Evolutionary conservation across 1,140 invertebrate species (phyloP), one percentile per base, ranked within the genome.

Genomic region (Drosophila ohnishii): DNA sequence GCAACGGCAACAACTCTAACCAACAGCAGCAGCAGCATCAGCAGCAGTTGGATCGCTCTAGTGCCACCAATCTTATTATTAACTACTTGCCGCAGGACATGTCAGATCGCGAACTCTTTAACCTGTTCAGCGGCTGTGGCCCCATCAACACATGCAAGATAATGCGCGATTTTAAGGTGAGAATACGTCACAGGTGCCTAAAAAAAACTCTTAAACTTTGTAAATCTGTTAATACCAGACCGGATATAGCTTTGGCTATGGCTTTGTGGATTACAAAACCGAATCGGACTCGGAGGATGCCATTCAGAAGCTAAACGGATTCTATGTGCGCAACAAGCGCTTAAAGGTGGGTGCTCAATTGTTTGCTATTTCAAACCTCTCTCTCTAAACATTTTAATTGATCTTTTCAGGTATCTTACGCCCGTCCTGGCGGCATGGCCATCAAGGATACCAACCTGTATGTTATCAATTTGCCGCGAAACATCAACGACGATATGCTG

Each of bases 371-470:
- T 56, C 9, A 42, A 25, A 6, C 2, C 1, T 16, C n/a, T 32
- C 3, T 11, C 10, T 39, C 3, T 30, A n/a, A 7, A 28, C 9
- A 32, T 8, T 32, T 32, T 8, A 9, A 7, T 9, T 9, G 9
- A 8, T 32, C 0, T 5, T 28, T 28, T 1, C 5, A 28, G 25
- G 25, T 98, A 6, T 98, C 97, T 6, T 98, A 96, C 92, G 97
- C 97, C 22, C 93, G 97, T 67, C 97, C 97, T 1, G 96, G 96
- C 37, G 96, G 97, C 7, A 97, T 98, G 67, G 96, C 97, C 62
- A 97, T 98, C 70, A 99, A 98, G 92, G 97, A 98, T 91, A 98
- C 97, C 8, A 99, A 99, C 92, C 93, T 99, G 30, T 99, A 98
- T 92, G 95, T 99, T 40, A 96, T 97, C 53, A 98, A 98, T 93